These are phyloP conservation scores for Limanda limanda DNA, from an alignment of 2,113 vertebrate genomes.

Conservation along the genomic window DNA sequence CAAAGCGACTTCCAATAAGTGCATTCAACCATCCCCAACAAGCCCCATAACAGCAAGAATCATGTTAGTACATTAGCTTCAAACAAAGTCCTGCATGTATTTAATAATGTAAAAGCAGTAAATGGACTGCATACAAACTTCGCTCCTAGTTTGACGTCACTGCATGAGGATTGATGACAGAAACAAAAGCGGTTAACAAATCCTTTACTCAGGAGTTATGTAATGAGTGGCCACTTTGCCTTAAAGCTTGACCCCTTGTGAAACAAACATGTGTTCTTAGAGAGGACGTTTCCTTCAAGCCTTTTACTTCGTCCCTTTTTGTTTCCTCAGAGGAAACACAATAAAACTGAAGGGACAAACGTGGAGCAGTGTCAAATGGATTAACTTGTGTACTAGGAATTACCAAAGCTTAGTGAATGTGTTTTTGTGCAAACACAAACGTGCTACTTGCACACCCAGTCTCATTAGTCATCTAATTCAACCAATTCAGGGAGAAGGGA, in stretches of 20 bases:
- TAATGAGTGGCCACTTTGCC: constrained; percentile 44
- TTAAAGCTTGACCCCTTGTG: constrained; percentile 33
- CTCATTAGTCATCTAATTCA: constrained; percentile 14
- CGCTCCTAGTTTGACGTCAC: not conserved
- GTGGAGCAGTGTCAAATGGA: constrained; percentile 12
- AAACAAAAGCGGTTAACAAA: constrained; percentile 33
- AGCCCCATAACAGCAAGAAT: too few relatives aligned
- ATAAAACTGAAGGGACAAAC: not conserved
- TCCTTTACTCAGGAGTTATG: constrained; percentile 37
- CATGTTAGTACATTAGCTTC: too few relatives aligned
- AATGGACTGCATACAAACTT: not conserved
- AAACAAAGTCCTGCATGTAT: too few relatives aligned
- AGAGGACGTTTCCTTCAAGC: not conserved
- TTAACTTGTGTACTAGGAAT: not conserved
- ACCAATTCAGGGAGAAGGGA: constrained; percentile 30
- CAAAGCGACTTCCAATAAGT: too few relatives aligned
- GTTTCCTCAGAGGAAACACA: constrained; percentile 11
- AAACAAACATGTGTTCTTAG: constrained; percentile 18
- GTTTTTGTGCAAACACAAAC: not conserved
- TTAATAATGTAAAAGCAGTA: not conserved
- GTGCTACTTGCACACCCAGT: not conserved
- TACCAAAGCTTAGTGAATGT: not conserved
- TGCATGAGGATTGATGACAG: not conserved
- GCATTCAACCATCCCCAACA: too few relatives aligned
- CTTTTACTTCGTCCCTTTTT: constrained; percentile 14